A percentile compares a stretch with the other conserved stretches of the same genome.
phyloP scores from a whole-genome alignment of 2,888 invertebrate species.

The Chironomus tentans region DNA sequence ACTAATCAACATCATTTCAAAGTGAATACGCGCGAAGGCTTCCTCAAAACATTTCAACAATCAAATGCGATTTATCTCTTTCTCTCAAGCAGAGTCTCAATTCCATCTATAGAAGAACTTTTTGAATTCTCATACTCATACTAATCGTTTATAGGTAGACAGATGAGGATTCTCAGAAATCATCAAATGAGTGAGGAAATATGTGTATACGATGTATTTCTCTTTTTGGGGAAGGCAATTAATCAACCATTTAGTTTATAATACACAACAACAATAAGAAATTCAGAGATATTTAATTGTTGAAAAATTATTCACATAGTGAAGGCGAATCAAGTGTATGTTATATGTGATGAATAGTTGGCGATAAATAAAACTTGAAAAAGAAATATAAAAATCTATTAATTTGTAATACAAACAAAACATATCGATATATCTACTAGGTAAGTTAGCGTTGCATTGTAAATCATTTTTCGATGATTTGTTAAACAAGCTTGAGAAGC shows the following conservation, averaged over 20 bases:
- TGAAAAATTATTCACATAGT: background rate
- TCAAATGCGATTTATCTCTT: background rate
- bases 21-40: background rate
- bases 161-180: background rate
- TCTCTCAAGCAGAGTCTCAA: background rate
- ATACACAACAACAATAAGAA: background rate
- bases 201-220: background rate
- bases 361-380: background rate
- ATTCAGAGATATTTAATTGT: background rate
- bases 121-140: too few species aligned
- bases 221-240: background rate
- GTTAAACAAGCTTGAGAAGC: background rate
- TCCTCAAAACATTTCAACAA: background rate
- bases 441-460: background rate
- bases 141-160: too few species aligned
- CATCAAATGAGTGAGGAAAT: background rate
- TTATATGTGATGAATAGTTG: background rate
- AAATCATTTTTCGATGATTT: slow-evolving; percentile 12
- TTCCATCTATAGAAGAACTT: background rate
- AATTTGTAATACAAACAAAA: background rate
- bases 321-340: slow-evolving; percentile 4
- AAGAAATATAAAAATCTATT: background rate
- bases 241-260: background rate
- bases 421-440: background rate
- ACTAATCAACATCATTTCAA: background rate